Base-by-base conservation (phyloP, 2,888 invertebrate genomes). In the Balanococcus diminutus region DNA sequence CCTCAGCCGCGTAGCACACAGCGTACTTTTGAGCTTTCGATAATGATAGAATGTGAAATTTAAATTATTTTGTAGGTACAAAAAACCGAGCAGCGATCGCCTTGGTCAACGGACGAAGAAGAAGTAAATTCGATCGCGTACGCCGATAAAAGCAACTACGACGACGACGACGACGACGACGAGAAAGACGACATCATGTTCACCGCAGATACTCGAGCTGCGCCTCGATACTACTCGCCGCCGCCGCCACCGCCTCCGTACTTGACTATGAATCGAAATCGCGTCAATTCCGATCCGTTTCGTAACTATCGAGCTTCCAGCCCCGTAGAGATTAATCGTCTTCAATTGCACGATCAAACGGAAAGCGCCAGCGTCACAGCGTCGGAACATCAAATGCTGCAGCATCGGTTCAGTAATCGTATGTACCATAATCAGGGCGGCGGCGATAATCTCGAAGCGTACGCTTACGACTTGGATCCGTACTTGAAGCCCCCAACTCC, bases 401-500 rank as follows among this genome's bases (percentile, higher is more conserved):
- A 51, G 3, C 67, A 72, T 42, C 84, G 84, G 22, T 84, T 84
- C 31, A 84, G 84, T 25, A 84, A 84, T 42, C 84, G 84, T 5
- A 46, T 84, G 46, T 84, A 84, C 32, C 72, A 11, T 19, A 46
- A 16, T 19, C 75, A n/a, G 1, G 61, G 61, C 22, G 61, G 61
- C 61, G 39, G 22, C 32, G 84, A 79, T 25, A 28, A 39, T 16
- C 16, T 25, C 11, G 84, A 84, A 11, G 79, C 8, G 1, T n/a
- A 28, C n/a, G 16, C n/a, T 11, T 6, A 31, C n/a, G 84, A 46
- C 19, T 39, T 84, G 31, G 84, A 84, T 5, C 84, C 84, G 25
- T 84, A 84, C 19, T 19, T 84, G 46, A 84, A 84, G 31, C 84
- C 84, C 6, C 84, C 84, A 14, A 84, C 84, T 11, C 84, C 72